Evolutionary conservation across 1,140 invertebrate species (phyloP), one percentile per base, ranked within the genome.

Genomic region (Magallana angulata): DNA sequence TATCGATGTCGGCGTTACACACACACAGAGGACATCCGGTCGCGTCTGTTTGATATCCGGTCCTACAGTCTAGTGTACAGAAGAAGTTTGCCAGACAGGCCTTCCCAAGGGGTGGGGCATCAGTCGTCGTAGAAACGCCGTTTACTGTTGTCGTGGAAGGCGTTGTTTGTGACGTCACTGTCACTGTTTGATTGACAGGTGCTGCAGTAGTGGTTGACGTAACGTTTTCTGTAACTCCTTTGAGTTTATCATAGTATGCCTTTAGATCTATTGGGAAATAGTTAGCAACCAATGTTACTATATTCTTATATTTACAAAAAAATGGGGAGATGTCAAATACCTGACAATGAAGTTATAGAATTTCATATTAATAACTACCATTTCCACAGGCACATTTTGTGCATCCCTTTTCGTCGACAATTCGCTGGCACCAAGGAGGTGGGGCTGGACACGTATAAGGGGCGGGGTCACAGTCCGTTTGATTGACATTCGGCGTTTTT

Each of bases 351-450:
- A 5, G 36, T 4, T 48, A 48, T 48, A 48, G 36, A 48, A 64
- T 14, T 16, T 24, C 30, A 84, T 24, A 62, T 48, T 60, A 14
- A 62, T 30, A 64, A 56, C 16, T 60, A 89, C 88, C 85, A 71
- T 87, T 48, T 16, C 88, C 88, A 85, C 88, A 89, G 30, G 82
- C 85, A 14, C 88, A 89, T 11, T 87, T 64, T 1, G 87, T 84
- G 81, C 88, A 89, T 14, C 88, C 86, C 12, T 87, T 57, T 14
- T 68, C 60, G 16, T 89, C 83, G 1, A 83, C 56, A 64, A 85
- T 59, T 6, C 88, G 64, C 57, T 89, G 88, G 30, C 88, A 89
- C 88, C 88, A 89, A 2, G 88, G 88, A 24, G 88, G 88, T 1
- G 88, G 88, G 2, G 85, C 83, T 18, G 84, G 62, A n/a, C 88